Conservation (phyloP, 2,113 vertebrate genomes). For the Sus scrofa region DNA sequence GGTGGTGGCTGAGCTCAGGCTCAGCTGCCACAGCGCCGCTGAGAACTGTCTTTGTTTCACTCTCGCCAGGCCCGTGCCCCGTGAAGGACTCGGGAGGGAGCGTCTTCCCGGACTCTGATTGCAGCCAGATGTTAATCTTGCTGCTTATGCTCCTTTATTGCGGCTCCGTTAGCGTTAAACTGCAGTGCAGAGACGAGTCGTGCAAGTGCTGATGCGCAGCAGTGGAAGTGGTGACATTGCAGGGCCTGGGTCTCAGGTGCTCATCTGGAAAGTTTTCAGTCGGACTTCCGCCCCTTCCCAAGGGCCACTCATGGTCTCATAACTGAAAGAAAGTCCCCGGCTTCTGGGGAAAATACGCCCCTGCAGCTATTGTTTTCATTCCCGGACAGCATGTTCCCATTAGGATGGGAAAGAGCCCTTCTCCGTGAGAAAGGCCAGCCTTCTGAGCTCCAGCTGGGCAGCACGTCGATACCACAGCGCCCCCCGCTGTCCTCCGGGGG, state of each 20-base stretch:
- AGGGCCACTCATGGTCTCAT: slow-evolving; percentile 31
- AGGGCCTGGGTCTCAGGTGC: background rate
- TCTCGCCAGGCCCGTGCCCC: background rate
- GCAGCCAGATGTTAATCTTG: slow-evolving; percentile 45
- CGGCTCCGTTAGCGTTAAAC: slow-evolving; percentile 28
- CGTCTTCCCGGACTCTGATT: background rate
- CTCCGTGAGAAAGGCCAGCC: background rate
- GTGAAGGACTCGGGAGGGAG: background rate
- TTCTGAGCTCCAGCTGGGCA: background rate
- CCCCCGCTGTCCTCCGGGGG: slow-evolving; percentile 77
- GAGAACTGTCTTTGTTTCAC: background rate
- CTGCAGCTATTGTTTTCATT: slow-evolving; percentile 59
- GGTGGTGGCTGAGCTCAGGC: background rate
- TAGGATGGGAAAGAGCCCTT: slow-evolving; percentile 49
- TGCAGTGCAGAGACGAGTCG: background rate
- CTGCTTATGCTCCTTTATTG: background rate
- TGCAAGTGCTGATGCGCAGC: slow-evolving; percentile 9
- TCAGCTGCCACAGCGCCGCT: background rate
- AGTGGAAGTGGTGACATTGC: background rate
- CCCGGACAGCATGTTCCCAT: slow-evolving; percentile 53
- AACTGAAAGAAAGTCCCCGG: background rate
- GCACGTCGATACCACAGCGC: slow-evolving; percentile 85
- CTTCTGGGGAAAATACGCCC: slow-evolving; percentile 62
- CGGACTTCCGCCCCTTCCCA: background rate
- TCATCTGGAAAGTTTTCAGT: slow-evolving; percentile 50